Percentiles rank a stretch among this genome's conserved stretches.
Conservation (phyloP, 92 coral and sea anemone species). For the Desmophyllum pertusum region DNA sequence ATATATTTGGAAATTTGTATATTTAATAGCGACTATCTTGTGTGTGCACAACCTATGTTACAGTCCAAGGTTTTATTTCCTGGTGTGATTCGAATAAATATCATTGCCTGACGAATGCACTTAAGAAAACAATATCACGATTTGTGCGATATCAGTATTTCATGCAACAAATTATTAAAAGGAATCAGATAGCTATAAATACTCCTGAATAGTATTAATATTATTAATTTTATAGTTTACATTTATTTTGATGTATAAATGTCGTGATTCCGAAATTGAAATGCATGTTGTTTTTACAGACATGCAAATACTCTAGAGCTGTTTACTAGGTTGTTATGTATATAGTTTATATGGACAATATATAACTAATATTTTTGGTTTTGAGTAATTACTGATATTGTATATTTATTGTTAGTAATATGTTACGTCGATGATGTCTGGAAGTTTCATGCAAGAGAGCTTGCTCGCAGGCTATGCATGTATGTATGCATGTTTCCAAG, state of each 20-base stretch:
- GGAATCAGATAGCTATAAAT: too few relatives aligned
- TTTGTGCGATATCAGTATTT: not conserved
- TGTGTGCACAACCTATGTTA: too few relatives aligned
- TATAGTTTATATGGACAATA: not conserved
- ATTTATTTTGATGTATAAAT: too few relatives aligned
- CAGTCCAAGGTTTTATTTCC: too few relatives aligned
- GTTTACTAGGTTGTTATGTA: not conserved
- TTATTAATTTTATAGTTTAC: too few relatives aligned
- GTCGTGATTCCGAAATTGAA: too few relatives aligned
- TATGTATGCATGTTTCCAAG: too few relatives aligned
- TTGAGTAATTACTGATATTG: not conserved
- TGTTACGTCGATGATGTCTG: not conserved
- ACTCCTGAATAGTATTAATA: not conserved
- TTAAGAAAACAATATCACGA: too few relatives aligned
- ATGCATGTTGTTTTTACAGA: not conserved
- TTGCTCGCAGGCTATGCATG: too few relatives aligned
- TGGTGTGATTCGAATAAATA: not conserved
- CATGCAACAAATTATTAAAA: too few relatives aligned
- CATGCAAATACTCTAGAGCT: not conserved
- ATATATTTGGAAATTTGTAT: too few relatives aligned
- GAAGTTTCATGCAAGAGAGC: too few relatives aligned
- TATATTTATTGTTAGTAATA: not conserved
- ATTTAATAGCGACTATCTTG: not conserved
- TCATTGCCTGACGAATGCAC: not conserved
- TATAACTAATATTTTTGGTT: not conserved